Percentiles rank a stretch among this genome's conserved stretches.
Conservation (phyloP, 2,113 vertebrate genomes). For the Suricata suricatta region DNA sequence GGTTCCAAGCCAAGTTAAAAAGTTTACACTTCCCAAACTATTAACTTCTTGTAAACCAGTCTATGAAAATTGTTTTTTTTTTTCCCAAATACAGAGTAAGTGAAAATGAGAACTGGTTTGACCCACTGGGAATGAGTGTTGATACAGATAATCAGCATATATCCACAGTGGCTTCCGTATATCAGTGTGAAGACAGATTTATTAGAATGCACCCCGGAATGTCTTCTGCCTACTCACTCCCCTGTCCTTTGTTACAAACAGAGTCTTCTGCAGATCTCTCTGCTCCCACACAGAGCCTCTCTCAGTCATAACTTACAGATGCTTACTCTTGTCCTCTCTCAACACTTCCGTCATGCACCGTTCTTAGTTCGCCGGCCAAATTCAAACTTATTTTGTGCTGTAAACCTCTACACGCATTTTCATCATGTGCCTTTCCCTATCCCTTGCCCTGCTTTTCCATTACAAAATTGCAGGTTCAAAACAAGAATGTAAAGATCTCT, state of each 20-base stretch:
- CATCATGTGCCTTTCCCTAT: too few species aligned
- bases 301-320: background rate
- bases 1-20: background rate
- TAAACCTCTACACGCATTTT: background rate
- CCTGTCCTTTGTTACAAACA: background rate
- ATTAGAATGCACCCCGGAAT: background rate
- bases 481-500: background rate
- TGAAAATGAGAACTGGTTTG: background rate
- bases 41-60: background rate
- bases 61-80: background rate
- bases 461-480: background rate
- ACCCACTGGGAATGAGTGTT: background rate
- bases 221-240: background rate
- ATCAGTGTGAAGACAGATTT: background rate
- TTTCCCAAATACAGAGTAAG: background rate
- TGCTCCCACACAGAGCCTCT: background rate
- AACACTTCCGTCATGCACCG: background rate
- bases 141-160: background rate
- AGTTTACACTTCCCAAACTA: background rate
- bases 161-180: background rate
- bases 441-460: background rate
- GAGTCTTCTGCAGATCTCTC: background rate
- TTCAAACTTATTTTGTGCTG: accelerated
- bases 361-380: background rate
- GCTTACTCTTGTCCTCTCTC: background rate